Evolutionary conservation across 1,140 invertebrate genomes (phyloP).

Genomic region (Panonychus citri): DNA sequence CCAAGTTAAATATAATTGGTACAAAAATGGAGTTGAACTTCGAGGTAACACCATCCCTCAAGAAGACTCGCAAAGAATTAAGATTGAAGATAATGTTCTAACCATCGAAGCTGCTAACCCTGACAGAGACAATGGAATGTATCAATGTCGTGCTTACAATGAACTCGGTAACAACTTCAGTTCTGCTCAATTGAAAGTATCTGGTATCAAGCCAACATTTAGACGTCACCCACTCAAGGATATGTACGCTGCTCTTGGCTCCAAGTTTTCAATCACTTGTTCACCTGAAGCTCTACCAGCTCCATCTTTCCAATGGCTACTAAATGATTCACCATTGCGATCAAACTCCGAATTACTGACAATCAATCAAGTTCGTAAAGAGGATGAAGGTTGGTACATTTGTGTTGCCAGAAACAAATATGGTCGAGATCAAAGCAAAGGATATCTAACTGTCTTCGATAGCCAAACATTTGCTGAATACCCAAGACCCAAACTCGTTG

Average conservation of each 20-base stretch:
- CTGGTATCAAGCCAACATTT: slow-evolving; percentile 66
- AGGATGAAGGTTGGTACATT: slow-evolving; percentile 66
- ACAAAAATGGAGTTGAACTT: slow-evolving; percentile 53
- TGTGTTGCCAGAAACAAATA: slow-evolving; percentile 57
- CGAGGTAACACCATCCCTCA: slow-evolving; percentile 32
- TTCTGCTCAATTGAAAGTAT: slow-evolving; percentile 63
- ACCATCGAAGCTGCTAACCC: slow-evolving; percentile 51
- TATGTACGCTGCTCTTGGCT: slow-evolving; percentile 65
- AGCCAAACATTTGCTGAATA: slow-evolving; percentile 40
- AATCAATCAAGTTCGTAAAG: slow-evolving; percentile 57
- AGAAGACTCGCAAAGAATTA: slow-evolving; percentile 19
- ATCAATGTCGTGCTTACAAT: slow-evolving; percentile 76
- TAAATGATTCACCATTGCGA: slow-evolving; percentile 33
- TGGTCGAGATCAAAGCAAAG: slow-evolving; percentile 51
- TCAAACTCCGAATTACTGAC: slow-evolving; percentile 53
- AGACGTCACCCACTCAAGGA: slow-evolving; percentile 63
- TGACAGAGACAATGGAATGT: slow-evolving; percentile 73
- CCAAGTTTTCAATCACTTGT: slow-evolving; percentile 74
- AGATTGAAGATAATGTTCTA: slow-evolving; percentile 57
- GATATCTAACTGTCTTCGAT: slow-evolving; percentile 34
- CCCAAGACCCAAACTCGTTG: slow-evolving; percentile 36
- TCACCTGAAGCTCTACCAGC: slow-evolving; percentile 78
- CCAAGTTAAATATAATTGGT: slow-evolving; percentile 77
- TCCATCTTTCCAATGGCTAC: slow-evolving; percentile 71
- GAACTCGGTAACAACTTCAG: slow-evolving; percentile 61